Percentiles rank a stretch among this genome's conserved stretches.
Conservation (phyloP, 2,888 invertebrate genomes). For the Electrophaes corylata region DNA sequence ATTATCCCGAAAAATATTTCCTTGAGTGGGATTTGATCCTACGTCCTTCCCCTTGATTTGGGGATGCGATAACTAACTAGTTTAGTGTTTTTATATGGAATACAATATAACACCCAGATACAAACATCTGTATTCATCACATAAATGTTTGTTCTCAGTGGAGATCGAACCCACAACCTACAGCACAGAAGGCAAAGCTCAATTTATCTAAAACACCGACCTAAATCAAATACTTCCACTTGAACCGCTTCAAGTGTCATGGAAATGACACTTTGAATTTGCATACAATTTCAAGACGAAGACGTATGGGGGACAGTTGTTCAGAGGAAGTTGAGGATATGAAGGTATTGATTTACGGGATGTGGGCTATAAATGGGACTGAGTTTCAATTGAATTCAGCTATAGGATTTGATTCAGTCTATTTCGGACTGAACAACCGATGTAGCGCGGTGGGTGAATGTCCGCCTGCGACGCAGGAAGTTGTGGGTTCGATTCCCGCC, state of each 20-base stretch:
- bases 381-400: constrained; percentile 13
- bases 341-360: constrained; percentile 44
- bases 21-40: no score
- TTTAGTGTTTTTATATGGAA: no score
- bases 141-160: no score
- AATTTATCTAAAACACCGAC: constrained; percentile 27
- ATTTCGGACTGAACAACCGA: no score
- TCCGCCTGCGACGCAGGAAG: no score
- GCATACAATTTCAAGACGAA: constrained; percentile 69
- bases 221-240: constrained; percentile 45
- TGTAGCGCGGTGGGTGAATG: no score
- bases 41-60: no score
- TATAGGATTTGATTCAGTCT: background rate
- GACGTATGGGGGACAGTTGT: constrained; percentile 54
- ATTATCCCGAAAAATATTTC: no score
- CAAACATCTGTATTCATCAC: no score
- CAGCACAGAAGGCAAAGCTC: constrained; percentile 19
- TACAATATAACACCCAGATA: no score
- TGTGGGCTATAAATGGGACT: constrained; percentile 18
- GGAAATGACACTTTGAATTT: constrained; percentile 66
- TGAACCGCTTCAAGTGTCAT: constrained; percentile 47
- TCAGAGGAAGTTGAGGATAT: constrained; percentile 45
- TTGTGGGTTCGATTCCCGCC: no score
- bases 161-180: background rate
- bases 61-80: no score